phyloP scores from a whole-genome alignment of 2,888 invertebrate species.

The Ennomos quercinarius region DNA sequence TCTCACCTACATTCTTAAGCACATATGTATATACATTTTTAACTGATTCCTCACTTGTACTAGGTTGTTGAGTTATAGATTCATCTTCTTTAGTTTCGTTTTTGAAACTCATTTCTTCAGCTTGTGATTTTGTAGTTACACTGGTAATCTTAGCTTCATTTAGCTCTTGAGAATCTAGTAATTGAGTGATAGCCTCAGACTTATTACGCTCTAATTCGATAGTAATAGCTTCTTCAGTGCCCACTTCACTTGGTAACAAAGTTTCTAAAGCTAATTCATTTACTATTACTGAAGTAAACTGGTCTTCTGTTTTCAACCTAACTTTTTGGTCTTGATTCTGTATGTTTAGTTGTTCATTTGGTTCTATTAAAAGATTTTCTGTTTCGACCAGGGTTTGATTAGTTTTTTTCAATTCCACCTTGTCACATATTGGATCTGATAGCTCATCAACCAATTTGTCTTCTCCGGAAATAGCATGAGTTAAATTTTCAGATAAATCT shows the following conservation, averaged over 20 bases:
- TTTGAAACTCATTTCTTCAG: too few relatives aligned
- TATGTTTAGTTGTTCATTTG: not conserved
- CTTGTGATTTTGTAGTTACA: not conserved
- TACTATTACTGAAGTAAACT: not conserved
- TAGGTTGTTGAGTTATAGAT: conserved; percentile 13
- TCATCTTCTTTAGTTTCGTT: conserved; percentile 11
- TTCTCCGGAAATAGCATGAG: too few relatives aligned
- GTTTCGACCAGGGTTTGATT: too few relatives aligned
- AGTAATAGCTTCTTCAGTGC: conserved; percentile 3
- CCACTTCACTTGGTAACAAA: not conserved
- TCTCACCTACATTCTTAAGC: too few relatives aligned
- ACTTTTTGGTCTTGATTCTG: not conserved
- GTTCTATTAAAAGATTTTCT: too few relatives aligned
- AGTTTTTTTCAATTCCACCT: too few relatives aligned
- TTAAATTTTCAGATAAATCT: too few relatives aligned
- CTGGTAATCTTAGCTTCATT: conserved; percentile 2
- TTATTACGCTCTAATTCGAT: not conserved
- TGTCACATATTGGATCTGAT: too few relatives aligned
- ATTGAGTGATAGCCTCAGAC: not conserved
- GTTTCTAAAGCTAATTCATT: conserved; percentile 1
- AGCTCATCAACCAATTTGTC: too few relatives aligned
- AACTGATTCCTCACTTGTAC: too few relatives aligned
- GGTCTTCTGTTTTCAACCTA: not conserved
- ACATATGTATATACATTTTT: too few relatives aligned
- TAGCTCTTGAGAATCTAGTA: not conserved